Base-by-base conservation (phyloP, 2,113 vertebrate genomes). In the Bufo bufo region DNA sequence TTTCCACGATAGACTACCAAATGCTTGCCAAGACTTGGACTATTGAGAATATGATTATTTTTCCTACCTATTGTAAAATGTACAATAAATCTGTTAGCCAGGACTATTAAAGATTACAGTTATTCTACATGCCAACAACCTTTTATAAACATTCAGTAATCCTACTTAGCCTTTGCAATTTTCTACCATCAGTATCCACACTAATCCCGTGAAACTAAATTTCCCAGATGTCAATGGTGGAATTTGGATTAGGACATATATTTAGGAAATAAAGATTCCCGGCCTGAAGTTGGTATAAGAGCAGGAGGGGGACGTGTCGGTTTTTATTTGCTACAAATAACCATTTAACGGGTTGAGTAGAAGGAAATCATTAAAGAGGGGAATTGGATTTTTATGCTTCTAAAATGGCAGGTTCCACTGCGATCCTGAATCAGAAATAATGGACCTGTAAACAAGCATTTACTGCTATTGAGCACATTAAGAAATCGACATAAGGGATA, bases 321-420 rank as follows among this genome's bases (percentile, higher is more conserved):
- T 8, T 74, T 85, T 85, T 74, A 85, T 85, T 58, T 45, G 83
- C 69, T 85, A 85, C 83, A 85, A 85, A 74, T 59, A 72, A 85
- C 83, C 52, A 33, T 84, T 54, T 54, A 84, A 84, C 45, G 4
- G 65, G 66, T 33, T n/a, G 66, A 85, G 49, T 52, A 61, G 63
- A 83, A 50, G 47, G n/a, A 83, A 83, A 52, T 50, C 81, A 83
- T 83, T 83, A 83, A 83, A 52, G 19, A 16, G 61, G 6, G 82
- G 82, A 52, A 84, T 71, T 71, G 82, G 82, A 84, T 84, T 71
- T 84, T 84, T 84, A 84, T 84, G 63, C 47, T 43, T 47, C 63
- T 71, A 69, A 84, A 84, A 84, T 84, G 82, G 63, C 63, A 84
- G 49, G 63, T 84, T 84, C 82, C 82, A 71, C 19, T 54, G 82